phyloP scores from a whole-genome alignment of 2,888 invertebrate genomes.

The Euproctis similis region DNA sequence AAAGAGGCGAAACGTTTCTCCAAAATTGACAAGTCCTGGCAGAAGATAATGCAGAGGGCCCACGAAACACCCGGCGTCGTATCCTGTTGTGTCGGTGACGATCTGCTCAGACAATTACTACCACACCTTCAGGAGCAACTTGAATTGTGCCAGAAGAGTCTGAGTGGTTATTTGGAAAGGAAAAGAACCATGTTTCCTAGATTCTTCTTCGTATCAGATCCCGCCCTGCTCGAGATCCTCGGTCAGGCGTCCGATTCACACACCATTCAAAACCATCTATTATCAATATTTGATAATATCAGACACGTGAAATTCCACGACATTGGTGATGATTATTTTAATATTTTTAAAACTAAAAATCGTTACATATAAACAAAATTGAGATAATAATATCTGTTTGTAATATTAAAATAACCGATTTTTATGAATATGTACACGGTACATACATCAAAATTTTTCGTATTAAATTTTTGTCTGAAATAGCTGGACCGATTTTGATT shows the following conservation, averaged over 20 bases:
- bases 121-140: constrained; percentile 97
- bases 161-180: constrained; percentile 94
- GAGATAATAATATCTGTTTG: no score
- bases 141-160: constrained; percentile 96
- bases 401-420: no score
- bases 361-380: no score
- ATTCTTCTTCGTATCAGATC: constrained; percentile 96
- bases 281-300: constrained; percentile 97
- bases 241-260: constrained; percentile 96
- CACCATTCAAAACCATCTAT: constrained; percentile 94
- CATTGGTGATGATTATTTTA: constrained; percentile 60
- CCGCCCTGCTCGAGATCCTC: constrained; percentile 90
- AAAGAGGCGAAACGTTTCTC: constrained; percentile 96
- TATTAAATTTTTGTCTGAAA: no score
- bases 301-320: constrained; percentile 96
- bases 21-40: constrained; percentile 98
- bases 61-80: constrained; percentile 98
- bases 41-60: constrained; percentile 97
- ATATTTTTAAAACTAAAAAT: no score
- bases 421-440: no score
- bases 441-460: no score
- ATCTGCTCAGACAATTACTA: constrained; percentile 90
- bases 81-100: constrained; percentile 96
- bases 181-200: constrained; percentile 95
- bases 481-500: no score